Base-by-base conservation (phyloP, 1,140 invertebrate genomes). In the Platorchestia sp. region DNA sequence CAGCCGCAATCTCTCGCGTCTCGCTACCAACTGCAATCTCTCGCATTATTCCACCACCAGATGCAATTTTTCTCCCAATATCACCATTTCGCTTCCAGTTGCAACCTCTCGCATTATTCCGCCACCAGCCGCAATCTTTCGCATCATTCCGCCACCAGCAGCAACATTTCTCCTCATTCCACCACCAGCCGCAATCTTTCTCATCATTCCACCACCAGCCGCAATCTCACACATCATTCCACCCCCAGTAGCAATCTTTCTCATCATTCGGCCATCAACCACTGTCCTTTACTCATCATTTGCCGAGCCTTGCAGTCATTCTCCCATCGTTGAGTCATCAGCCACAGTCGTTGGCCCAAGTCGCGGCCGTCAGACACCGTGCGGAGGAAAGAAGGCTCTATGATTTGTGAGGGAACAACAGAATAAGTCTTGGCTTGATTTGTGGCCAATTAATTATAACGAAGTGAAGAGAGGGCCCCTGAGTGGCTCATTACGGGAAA, bases 381-480 rank as follows among this genome's bases (percentile, higher is more conserved):
- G 36, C 14, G 36, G 59, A 36, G 59, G 41, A 90, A 93, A 47
- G 40, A 45, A 36, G 40, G 91, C 0, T 10, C 45, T 27, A 19
- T 45, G 43, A 93, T 93, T 93, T 45, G 45, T 93, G 91, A 44
- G 41, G 91, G 45, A 45, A 93, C 91, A 93, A 93, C 91, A 93
- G 91, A 93, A 93, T 47, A 45, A 45, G 91, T 45, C 91, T 47
- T n/a, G 91, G 43, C 91, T 93, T 93, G 91, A 93, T 93, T 93
- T 93, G 91, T 93, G 91, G 91, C 91, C 91, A 93, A 93, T 93
- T 93, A 93, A 93, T 93, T 93, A 93, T 93, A 47, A 93, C 91
- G 91, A 93, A 93, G 91, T 93, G 91, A 93, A 93, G 91, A 93
- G 91, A 93, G 91, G 43, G 91, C 43, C 91, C 91, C 45, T 93